These are phyloP conservation scores for Melanchra persicariae DNA, from an alignment of 2,888 invertebrate genomes.

Conservation along the genomic window DNA sequence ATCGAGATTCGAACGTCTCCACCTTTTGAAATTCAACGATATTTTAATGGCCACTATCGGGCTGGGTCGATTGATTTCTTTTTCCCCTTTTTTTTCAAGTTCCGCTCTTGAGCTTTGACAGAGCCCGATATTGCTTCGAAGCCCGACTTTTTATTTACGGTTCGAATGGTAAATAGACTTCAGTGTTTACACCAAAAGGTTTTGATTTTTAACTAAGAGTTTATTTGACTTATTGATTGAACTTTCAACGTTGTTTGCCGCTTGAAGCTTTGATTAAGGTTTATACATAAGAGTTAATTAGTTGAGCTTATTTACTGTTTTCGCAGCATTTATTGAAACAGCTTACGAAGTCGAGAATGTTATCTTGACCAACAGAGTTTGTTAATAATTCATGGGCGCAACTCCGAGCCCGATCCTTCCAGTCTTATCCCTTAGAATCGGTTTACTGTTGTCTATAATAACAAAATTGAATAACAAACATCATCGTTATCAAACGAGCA, in stretches of 20 bases:
- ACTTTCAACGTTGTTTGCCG: conserved; percentile 35
- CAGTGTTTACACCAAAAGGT: conserved; percentile 70
- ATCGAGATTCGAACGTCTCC: conserved; percentile 79
- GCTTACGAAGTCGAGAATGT: conserved; percentile 7
- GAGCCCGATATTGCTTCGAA: conserved; percentile 81
- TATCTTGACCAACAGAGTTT: conserved; percentile 34
- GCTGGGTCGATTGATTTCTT: conserved; percentile 80
- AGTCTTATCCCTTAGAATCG: conserved; percentile 47
- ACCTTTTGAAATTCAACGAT: conserved; percentile 88
- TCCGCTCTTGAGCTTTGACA: conserved; percentile 76
- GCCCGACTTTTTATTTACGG: conserved; percentile 81
- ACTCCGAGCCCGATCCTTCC: conserved; percentile 28
- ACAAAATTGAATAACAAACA: conserved; percentile 58
- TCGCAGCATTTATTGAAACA: conserved; percentile 16
- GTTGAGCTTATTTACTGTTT: conserved; percentile 33
- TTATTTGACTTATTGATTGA: conserved; percentile 65
- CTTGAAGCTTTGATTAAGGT: conserved; percentile 36
- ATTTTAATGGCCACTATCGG: conserved; percentile 90
- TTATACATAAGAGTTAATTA: conserved; percentile 17
- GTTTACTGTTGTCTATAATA: conserved; percentile 42
- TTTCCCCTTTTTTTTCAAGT: conserved; percentile 74
- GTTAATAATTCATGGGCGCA: conserved; percentile 39
- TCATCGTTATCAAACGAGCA: conserved; percentile 21
- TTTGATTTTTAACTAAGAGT: conserved; percentile 63
- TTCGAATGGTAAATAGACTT: conserved; percentile 76